phyloP scores from a whole-genome alignment of 1,140 invertebrate genomes.

The Zaprionus inermis region DNA sequence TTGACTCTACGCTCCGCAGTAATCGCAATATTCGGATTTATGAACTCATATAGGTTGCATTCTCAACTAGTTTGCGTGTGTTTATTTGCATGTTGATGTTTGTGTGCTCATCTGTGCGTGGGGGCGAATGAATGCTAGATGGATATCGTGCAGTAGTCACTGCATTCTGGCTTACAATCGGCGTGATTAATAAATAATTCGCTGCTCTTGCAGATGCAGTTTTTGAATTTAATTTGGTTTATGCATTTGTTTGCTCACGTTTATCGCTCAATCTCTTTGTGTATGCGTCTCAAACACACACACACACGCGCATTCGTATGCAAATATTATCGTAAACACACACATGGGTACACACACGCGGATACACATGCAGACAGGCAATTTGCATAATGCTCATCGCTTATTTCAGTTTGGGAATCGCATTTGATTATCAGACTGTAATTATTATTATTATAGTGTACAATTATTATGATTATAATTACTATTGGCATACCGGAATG shows the following conservation, averaged over 20 bases:
- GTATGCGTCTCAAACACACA: conserved; percentile 1
- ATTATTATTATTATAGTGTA: conserved; percentile 31
- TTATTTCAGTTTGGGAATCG: conserved; percentile 54
- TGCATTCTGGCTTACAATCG: conserved; percentile 31
- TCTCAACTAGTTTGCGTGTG: not conserved
- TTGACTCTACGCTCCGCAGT: not conserved
- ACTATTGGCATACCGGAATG: not conserved
- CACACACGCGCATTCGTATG: not conserved
- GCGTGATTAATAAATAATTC: conserved; percentile 60
- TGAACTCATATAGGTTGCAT: not conserved
- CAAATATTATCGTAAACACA: not conserved
- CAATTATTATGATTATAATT: conserved; percentile 20
- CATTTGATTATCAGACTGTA: conserved; percentile 40
- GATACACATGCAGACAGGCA: conserved; percentile 16
- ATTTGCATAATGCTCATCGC: conserved; percentile 69
- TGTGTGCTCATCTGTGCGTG: not conserved
- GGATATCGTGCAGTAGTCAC: not conserved
- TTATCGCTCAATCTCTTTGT: conserved; percentile 30
- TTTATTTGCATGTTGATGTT: not conserved
- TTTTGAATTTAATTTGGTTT: conserved; percentile 65
- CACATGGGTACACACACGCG: not conserved
- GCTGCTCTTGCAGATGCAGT: conserved; percentile 31
- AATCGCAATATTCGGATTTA: not conserved
- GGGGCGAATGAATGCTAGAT: not conserved
- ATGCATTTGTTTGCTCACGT: conserved; percentile 58